Evolutionary conservation across 2,797 vertebrate species (phyloP), one percentile per base, ranked within the genome.

Genomic region (Rhinella marina): DNA sequence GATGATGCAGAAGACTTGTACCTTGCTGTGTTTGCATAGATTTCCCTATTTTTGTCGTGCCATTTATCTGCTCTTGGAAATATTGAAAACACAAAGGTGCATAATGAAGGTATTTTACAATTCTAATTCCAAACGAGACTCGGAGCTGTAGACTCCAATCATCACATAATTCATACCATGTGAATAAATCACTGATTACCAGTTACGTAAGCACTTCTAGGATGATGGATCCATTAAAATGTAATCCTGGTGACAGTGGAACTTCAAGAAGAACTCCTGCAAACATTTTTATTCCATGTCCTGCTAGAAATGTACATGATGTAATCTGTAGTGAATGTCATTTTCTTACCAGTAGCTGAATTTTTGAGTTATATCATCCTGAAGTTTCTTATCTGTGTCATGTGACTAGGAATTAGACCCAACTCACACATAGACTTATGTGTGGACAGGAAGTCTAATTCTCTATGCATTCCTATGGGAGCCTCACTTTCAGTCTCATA

Each of bases 81-180:
- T 52, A 73, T 21, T 84, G 10, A 54, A 56, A n/a, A 61, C 54
- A 25, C 73, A 85, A 76, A 85, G 83, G 70, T 77, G 56, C 32
- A 77, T 76, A 77, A 85, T 76, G 83, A 62, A 76, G 57, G 72
- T 64, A 62, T 77, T 84, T 84, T 84, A 59, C 29, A 84, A 73
- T 73, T 50, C 70, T n/a, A 59, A 85, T 85, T 27, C 23, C 72
- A 50, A 52, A 14, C 23, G 27, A 62, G 83, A 62, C 32, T 52
- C n/a, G 21, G n/a, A 85, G 13, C 23, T 54, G 54, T 17, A 48
- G 72, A 85, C 61, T 41, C 56, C 48, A 64, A 85, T 76, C 72
- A 85, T 61, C 14, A 29, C 48, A 64, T 52, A 85, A 76, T 85
- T 85, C 72, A 85, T 50, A 59, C 29, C 41, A 62, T 27, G 57